Base-by-base conservation (phyloP, 2,888 invertebrate genomes). In the Heliconius ethilla region DNA sequence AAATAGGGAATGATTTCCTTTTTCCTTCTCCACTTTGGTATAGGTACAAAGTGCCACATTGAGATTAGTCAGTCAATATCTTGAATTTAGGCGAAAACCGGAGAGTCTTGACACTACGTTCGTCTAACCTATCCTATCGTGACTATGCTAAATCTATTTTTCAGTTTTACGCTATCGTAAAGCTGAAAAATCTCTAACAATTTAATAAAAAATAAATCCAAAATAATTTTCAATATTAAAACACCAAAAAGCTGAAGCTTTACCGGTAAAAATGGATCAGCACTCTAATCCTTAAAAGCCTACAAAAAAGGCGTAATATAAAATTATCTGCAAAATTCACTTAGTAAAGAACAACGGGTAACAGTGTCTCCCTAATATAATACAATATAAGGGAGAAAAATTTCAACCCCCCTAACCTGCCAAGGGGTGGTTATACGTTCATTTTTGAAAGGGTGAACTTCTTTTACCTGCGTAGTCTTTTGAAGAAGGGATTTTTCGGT, bases 371-470 rank as follows among this genome's bases (percentile, higher is more conserved):
- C 86, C 86, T 86, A 45, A 63, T 63, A 63, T 63, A 70, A 63
- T 63, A 27, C 25, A 70, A 77, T 78, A 79, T 85, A 85, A 80
- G 85, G 83, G 87, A 87, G 89, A 91, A 91, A 92, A 91, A 91
- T 90, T 87, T 88, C 88, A 82, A 82, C 82, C 83, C 83, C 85
- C 79, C 79, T 81, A 62, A 6, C 55, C 70, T 22, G 27, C 37
- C 22, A 22, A 45, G 74, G 74, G 74, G 74, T 74, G 80, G 74
- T 79, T 85, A 83, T 82, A 85, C 86, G 89, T 87, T 87, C 89
- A 91, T 92, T 93, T 93, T 92, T 92, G 90, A 89, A 90, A 90
- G 89, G 90, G 89, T 85, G 85, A 59, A 87, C 89, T 91, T 93
- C 92, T 92, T 92, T 90, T 91, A 91, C 92, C 91, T 90, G 85